A percentile compares a stretch with the other conserved stretches of the same genome.
phyloP scores from a whole-genome alignment of 2,113 vertebrate species.

The Rhea americana region DNA sequence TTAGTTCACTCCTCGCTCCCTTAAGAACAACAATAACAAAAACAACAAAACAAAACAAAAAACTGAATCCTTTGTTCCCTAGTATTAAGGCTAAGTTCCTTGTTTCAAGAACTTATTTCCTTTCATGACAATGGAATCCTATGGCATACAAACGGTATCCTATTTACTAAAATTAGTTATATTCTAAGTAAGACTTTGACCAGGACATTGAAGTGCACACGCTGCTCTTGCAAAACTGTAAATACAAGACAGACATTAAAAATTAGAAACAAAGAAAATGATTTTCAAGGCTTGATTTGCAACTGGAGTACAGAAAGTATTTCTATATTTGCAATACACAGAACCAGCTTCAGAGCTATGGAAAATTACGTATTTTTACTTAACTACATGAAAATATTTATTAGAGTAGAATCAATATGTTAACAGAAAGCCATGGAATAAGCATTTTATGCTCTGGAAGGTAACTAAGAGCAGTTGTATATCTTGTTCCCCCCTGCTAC shows the following conservation, averaged over 20 bases:
- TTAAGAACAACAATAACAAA: not conserved
- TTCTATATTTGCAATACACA: not conserved
- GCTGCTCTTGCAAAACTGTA: constrained; percentile 26
- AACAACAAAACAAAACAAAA: not conserved
- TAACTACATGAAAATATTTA: not conserved
- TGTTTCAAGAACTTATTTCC: not conserved
- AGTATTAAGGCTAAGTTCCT: not conserved
- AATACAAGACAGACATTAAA: not conserved
- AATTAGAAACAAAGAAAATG: not conserved
- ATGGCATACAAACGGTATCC: not conserved
- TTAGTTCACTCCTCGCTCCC: not conserved
- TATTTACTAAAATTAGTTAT: constrained; percentile 19
- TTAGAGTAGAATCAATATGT: not conserved
- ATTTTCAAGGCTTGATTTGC: not conserved
- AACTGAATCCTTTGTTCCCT: not conserved
- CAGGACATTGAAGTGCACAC: not conserved
- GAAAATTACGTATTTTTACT: not conserved
- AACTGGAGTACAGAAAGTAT: not conserved
- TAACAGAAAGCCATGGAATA: not conserved
- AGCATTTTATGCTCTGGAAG: not conserved
- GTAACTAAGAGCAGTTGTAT: not conserved
- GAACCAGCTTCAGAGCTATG: not conserved
- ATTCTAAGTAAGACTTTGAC: not conserved
- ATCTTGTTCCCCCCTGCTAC: not conserved
- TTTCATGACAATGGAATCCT: not conserved